Conservation (phyloP, 2,113 vertebrate species). For the Pyxicephalus adspersus region DNA sequence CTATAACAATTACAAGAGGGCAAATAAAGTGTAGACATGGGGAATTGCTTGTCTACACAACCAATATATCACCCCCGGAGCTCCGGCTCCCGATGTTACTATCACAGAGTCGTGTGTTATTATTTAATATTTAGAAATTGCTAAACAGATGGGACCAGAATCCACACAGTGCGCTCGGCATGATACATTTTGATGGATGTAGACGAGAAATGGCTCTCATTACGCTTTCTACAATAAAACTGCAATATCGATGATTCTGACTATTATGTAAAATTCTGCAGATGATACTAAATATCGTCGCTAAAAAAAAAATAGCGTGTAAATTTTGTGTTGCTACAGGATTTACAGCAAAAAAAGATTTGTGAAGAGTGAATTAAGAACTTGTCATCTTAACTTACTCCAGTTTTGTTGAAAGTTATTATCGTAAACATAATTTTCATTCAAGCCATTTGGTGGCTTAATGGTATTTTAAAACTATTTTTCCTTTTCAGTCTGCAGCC, state of each 20-base stretch:
- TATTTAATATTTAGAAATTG: conserved; percentile 46
- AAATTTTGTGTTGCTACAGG: neutral
- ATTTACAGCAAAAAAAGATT: neutral
- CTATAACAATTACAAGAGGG: conserved; percentile 2
- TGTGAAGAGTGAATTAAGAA: no score
- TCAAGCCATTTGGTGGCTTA: no score
- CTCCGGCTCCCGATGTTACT: conserved; percentile 1
- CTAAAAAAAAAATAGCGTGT: no score
- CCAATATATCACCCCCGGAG: conserved; percentile 4
- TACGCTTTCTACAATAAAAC: conserved; percentile 37
- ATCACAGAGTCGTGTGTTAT: conserved; percentile 13
- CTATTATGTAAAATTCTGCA: conserved; percentile 12
- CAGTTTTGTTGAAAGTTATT: no score
- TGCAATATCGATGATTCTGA: conserved; percentile 35
- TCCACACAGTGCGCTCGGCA: neutral
- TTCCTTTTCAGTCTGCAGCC: no score
- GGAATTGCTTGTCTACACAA: neutral
- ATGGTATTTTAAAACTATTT: no score
- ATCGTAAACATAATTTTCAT: no score
- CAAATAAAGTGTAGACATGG: conserved; percentile 21
- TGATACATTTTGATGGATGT: conserved; percentile 31
- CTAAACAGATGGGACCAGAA: conserved; percentile 49
- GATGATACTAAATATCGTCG: neutral
- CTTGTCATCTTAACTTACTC: no score
- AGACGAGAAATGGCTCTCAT: neutral